Base-by-base conservation (phyloP, 2,888 invertebrate genomes). In the Globia sparganii region DNA sequence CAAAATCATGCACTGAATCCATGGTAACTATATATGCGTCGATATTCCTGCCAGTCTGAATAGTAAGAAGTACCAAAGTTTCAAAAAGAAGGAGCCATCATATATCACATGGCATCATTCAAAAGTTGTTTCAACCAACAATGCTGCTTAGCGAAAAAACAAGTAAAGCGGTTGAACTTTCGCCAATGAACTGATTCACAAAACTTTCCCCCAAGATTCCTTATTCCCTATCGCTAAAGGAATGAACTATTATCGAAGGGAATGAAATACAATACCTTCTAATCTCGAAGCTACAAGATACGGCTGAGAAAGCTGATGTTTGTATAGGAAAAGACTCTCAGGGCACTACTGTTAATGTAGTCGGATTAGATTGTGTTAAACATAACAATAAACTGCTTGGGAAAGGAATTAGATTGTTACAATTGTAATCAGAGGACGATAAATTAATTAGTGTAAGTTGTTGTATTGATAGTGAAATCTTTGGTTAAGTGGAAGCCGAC, bases 241-340 rank as follows among this genome's bases (percentile, higher is more conserved):
- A 70, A 67, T 72, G 59, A 34, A 11, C n/a, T 6, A 11, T 70
- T 80, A 84, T 77, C 83, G 69, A 46, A 64, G 9, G 70, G 59
- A 80, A 72, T 84, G 84, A 84, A 80, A 84, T 77, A 84, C 84
- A 84, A 84, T 84, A 75, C 74, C 58, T 21, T 46, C 62, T 77
- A 77, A 84, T 77, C 83, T 72, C 4, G 8, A 8, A 59, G 37
- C 18, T 71, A 77, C 69, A 72, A 80, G 83, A 84, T 84, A 81
- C 28, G 37, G 62, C 56, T 71, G 75, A 67, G 84, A 84, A 84
- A 84, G 75, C 75, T 65, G 56, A 59, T 70, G 74, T 28, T 66
- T 64, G 69, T 70, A 71, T 72, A 70, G 56, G 4, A 58, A 18
- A 34, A 18, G 56, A 78, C 49, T 74, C 56, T 74, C 25, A 53